Evolutionary conservation across 2,113 vertebrate species (phyloP).

Genomic region (Phyllostomus hastatus): DNA sequence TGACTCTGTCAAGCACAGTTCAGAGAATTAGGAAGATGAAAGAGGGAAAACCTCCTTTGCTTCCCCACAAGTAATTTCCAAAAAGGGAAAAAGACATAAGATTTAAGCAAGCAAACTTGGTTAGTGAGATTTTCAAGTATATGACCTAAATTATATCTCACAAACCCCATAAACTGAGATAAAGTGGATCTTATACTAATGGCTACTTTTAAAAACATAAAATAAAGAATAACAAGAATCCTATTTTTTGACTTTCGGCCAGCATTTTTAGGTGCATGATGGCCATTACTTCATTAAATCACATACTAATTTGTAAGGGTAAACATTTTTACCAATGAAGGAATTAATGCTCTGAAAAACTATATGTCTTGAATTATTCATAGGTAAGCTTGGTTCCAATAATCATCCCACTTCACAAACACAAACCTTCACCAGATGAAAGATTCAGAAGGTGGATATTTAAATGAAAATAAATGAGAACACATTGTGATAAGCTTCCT

Average conservation of each 20-base stretch:
- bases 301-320: background rate
- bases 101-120: background rate
- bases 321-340: background rate
- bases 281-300: background rate
- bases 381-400: background rate
- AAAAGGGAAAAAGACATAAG: background rate
- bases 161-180: background rate
- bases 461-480: background rate
- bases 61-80: background rate
- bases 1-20: background rate
- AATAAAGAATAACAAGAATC: background rate
- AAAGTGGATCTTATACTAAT: background rate
- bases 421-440: background rate
- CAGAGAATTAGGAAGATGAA: background rate
- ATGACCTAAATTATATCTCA: background rate
- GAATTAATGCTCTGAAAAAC: background rate
- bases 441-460: background rate
- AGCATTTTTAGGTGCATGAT: background rate
- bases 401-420: background rate
- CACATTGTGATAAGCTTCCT: background rate
- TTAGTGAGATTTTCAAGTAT: background rate
- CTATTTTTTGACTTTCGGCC: background rate
- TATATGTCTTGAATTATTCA: background rate
- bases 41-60: accelerated
- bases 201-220: background rate